Percentiles rank a stretch among this genome's conserved stretches.
Evolutionary conservation across 2,888 invertebrate genomes (phyloP).

Genomic region (Euplagia quadripunctaria): DNA sequence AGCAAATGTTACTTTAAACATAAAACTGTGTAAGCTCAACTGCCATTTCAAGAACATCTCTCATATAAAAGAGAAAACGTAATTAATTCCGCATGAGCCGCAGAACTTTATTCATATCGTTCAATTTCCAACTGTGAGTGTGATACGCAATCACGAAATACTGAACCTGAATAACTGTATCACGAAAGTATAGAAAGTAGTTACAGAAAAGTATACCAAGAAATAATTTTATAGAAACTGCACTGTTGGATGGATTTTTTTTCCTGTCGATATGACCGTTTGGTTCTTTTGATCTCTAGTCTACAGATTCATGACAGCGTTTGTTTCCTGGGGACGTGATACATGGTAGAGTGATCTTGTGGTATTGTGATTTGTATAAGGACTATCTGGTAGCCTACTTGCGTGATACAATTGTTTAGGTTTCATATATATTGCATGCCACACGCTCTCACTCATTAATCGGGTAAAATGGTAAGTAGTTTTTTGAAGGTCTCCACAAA

Average conservation of each 20-base stretch:
- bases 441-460: too few species aligned
- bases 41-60: constrained; percentile 26
- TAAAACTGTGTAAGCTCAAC: constrained; percentile 27
- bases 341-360: too few species aligned
- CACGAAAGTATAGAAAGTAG: not conserved
- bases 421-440: too few species aligned
- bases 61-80: constrained; percentile 19
- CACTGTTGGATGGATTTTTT: not conserved
- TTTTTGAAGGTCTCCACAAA: too few species aligned
- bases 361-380: too few species aligned
- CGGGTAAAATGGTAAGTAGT: too few species aligned
- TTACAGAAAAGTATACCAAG: not conserved
- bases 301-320: too few species aligned
- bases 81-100: constrained; percentile 12
- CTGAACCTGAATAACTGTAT: not conserved
- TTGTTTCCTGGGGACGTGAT: too few species aligned
- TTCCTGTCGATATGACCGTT: not conserved
- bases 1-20: constrained; percentile 23
- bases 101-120: constrained; percentile 31
- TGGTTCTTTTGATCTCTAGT: too few species aligned
- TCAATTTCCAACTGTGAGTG: constrained; percentile 28
- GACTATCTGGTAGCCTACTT: too few species aligned
- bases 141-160: not conserved
- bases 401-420: too few species aligned
- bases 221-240: not conserved